Percentiles rank a stretch among this genome's conserved stretches.
Conservation (phyloP, 2,888 invertebrate species). For the Tenthredo notha region DNA sequence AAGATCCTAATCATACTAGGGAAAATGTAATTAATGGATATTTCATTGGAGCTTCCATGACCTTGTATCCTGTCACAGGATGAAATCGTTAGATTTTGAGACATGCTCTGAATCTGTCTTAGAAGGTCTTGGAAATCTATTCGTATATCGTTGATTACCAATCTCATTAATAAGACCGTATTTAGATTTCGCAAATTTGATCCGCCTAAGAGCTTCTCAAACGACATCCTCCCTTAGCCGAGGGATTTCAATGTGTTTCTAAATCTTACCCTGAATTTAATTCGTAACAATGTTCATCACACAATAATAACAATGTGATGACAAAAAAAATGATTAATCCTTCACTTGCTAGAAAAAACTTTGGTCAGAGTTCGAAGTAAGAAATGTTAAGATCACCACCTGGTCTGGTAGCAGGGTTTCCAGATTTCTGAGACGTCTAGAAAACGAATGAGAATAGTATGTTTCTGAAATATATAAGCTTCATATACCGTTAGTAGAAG, state of each 20-base stretch:
- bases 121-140: not conserved
- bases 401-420: not conserved
- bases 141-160: not conserved
- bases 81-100: not conserved
- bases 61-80: not conserved
- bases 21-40: conserved; percentile 27
- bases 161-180: conserved; percentile 12
- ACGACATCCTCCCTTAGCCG: not conserved
- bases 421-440: not conserved
- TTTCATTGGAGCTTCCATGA: not conserved
- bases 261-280: not conserved
- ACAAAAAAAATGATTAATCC: not conserved
- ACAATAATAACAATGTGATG: not conserved
- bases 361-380: not conserved
- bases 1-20: conserved; percentile 30
- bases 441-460: not conserved
- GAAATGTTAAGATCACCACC: not conserved
- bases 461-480: not conserved
- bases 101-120: conserved; percentile 7
- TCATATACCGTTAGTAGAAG: not conserved
- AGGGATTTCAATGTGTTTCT: not conserved
- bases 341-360: not conserved
- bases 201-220: not conserved
- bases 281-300: not conserved
- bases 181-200: conserved; percentile 9